These are phyloP conservation scores for Lutra lutra DNA, from an alignment of 2,797 vertebrate species.

Conservation along the genomic window DNA sequence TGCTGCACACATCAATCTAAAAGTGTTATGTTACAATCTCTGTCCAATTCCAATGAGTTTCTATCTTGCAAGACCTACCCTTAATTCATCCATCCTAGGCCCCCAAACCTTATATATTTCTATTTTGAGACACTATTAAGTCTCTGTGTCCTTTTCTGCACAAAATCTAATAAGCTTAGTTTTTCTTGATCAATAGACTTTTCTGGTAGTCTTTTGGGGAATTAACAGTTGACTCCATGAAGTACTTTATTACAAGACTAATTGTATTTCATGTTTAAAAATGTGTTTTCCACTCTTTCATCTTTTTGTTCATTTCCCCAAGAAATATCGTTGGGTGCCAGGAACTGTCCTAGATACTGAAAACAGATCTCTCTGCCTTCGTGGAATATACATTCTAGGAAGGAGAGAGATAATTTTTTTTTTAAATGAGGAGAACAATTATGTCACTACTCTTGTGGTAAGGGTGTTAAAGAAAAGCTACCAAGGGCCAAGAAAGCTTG, in stretches of 20 bases:
- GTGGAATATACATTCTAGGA: not conserved
- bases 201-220: not conserved
- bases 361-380: not conserved
- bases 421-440: not conserved
- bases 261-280: not conserved
- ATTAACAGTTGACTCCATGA: not conserved
- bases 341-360: not conserved
- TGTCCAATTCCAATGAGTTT: not conserved
- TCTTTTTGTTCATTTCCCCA: not conserved
- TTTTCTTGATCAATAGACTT: conserved; percentile 8
- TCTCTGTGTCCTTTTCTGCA: not conserved
- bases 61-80: not conserved
- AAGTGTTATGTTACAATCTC: not conserved
- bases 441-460: not conserved
- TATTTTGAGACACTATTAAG: not conserved
- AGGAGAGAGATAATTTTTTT: not conserved
- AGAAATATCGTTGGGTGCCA: not conserved
- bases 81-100: not conserved
- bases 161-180: not conserved
- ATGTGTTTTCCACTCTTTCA: not conserved
- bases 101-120: not conserved
- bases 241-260: not conserved
- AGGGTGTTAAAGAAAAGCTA: not conserved
- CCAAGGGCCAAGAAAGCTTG: not conserved
- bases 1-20: not conserved